A percentile compares a stretch with the other conserved stretches of the same genome.
Conservation (phyloP, 2,888 invertebrate species). For the Netelia virgata region DNA sequence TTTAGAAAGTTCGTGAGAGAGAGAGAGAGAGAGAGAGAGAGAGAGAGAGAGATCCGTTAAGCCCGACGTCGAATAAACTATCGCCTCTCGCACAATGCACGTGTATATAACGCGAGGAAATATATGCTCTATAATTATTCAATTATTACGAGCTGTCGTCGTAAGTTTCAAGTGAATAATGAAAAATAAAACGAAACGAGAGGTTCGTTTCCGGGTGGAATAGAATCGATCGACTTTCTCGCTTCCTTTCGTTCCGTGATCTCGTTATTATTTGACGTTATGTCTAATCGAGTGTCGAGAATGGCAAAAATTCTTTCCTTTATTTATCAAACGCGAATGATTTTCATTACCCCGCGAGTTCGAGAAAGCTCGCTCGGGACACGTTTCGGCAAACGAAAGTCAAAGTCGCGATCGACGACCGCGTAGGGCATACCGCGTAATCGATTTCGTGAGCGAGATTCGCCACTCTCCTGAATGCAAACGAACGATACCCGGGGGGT, state of each 20-base stretch:
- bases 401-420: background rate
- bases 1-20: constrained; percentile 9
- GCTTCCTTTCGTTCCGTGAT: background rate
- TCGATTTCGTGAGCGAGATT: constrained; percentile 32
- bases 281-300: background rate
- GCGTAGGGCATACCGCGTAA: constrained; percentile 34
- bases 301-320: background rate
- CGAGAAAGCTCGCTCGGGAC: background rate
- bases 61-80: background rate
- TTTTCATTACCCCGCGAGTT: background rate
- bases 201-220: background rate
- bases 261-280: background rate
- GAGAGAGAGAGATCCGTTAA: background rate
- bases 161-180: background rate
- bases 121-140: constrained; percentile 7
- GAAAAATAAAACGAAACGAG: background rate
- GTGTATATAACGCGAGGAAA: background rate
- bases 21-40: too few relatives aligned
- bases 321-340: background rate
- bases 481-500: background rate
- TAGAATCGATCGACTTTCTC: background rate
- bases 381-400: background rate
- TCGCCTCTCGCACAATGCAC: background rate
- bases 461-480: background rate
- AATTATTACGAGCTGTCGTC: background rate